Percentiles rank a stretch among this genome's conserved stretches.
phyloP scores from a whole-genome alignment of 2,888 invertebrate genomes.

The Plebejus argus region DNA sequence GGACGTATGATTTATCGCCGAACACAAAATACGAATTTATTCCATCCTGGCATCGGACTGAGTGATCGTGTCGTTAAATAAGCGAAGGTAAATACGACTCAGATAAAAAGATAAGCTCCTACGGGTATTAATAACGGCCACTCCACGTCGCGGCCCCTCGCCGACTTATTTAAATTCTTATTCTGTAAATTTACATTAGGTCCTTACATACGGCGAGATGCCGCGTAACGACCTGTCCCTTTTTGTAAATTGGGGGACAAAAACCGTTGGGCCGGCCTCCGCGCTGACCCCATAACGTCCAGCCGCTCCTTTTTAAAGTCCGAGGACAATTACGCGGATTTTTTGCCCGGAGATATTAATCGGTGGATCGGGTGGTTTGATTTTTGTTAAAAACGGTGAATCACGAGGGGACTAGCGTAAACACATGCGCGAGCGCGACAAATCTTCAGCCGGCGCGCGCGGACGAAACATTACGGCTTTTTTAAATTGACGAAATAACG shows the following conservation, averaged over 20 bases:
- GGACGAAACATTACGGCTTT: constrained; percentile 74
- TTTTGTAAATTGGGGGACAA: constrained; percentile 79
- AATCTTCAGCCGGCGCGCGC: constrained; percentile 80
- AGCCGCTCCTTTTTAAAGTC: constrained; percentile 70
- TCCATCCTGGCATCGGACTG: constrained; percentile 13
- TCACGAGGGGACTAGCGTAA: constrained; percentile 77
- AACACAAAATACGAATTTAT: constrained; percentile 21
- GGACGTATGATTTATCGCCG: constrained; percentile 34
- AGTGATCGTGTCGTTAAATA: constrained; percentile 2
- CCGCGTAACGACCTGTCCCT: constrained; percentile 70
- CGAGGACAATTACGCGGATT: constrained; percentile 68
- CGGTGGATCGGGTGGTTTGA: constrained; percentile 69
- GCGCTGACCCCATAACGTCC: constrained; percentile 71
- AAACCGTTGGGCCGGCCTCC: constrained; percentile 72
- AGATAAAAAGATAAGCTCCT: constrained; percentile 34
- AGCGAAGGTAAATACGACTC: constrained; percentile 29
- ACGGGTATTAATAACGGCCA: constrained; percentile 69
- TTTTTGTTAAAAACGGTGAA: constrained; percentile 70
- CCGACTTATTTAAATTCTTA: constrained; percentile 79
- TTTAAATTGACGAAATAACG: constrained; percentile 68
- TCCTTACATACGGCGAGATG: constrained; percentile 67
- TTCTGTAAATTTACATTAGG: constrained; percentile 79
- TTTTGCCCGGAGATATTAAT: constrained; percentile 60
- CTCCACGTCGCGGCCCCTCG: constrained; percentile 67
- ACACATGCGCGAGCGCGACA: constrained; percentile 80